A percentile compares a stretch with the other conserved stretches of the same genome.
Conservation (phyloP, 2,797 vertebrate genomes). For the Silurus lanzhouensis region DNA sequence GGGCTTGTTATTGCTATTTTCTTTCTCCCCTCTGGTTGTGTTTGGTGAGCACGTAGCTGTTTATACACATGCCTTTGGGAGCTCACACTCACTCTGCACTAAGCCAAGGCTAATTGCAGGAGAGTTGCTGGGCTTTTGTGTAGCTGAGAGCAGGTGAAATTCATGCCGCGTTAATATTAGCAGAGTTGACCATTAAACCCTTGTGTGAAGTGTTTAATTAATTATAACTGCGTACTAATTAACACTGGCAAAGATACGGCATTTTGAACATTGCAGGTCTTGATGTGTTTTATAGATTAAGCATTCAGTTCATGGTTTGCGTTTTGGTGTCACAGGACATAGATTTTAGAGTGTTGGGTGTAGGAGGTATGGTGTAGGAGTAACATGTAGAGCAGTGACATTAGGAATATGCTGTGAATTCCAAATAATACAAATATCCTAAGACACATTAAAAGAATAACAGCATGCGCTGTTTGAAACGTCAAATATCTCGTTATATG, state of each 20-base stretch:
- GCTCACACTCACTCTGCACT: conserved; percentile 24
- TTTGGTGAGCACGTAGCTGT: conserved; percentile 37
- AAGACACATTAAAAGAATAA: conserved; percentile 38
- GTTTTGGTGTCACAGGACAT: background rate
- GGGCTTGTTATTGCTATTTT: conserved; percentile 38
- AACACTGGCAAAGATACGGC: background rate
- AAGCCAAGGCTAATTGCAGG: conserved; percentile 33
- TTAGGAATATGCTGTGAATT: conserved; percentile 10
- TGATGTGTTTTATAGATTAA: background rate
- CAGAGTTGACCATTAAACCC: background rate
- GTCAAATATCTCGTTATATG: conserved; percentile 20
- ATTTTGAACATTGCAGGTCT: background rate
- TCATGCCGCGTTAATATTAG: conserved; percentile 11
- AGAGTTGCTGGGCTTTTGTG: conserved; percentile 35
- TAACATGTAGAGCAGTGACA: too few relatives aligned
- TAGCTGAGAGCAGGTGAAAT: conserved; percentile 35
- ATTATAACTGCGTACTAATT: background rate
- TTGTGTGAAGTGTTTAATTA: background rate
- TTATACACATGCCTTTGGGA: conserved; percentile 41
- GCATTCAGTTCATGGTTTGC: background rate
- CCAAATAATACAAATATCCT: conserved; percentile 32
- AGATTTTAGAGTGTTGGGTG: background rate
- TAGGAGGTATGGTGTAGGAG: background rate
- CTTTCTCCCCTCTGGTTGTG: conserved; percentile 39
- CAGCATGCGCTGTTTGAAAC: conserved; percentile 40